phyloP scores from a whole-genome alignment of 2,797 vertebrate species.

The Coendou prehensilis region DNA sequence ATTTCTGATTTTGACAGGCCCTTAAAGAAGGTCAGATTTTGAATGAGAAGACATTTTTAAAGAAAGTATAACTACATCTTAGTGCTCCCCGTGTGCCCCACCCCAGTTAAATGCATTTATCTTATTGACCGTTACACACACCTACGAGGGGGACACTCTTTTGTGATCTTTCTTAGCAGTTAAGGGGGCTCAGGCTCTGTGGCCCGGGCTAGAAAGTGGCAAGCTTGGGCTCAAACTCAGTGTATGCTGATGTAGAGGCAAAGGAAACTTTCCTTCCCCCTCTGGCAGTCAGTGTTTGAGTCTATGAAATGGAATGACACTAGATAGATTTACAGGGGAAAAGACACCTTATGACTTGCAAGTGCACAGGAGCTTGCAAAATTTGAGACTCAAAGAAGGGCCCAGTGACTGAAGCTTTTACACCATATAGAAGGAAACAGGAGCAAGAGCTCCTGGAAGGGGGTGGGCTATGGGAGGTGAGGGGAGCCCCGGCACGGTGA shows the following conservation, averaged over 20 bases:
- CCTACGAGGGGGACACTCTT: background rate
- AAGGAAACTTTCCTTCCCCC: background rate
- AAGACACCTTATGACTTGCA: background rate
- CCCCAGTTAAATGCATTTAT: fast-evolving
- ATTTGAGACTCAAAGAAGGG: background rate
- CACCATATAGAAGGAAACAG: background rate
- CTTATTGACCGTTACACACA: background rate
- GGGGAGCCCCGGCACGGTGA: background rate
- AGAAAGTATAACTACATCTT: background rate
- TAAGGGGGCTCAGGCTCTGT: background rate
- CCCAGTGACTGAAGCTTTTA: background rate
- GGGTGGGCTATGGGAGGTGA: background rate
- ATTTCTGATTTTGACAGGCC: background rate
- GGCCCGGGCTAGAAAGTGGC: background rate
- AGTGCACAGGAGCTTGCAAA: background rate
- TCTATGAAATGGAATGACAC: background rate
- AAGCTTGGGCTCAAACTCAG: background rate
- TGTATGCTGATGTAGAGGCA: background rate
- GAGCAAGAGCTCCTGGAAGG: background rate
- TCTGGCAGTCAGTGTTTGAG: background rate
- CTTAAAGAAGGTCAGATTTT: background rate
- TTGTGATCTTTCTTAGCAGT: background rate
- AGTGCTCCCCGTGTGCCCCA: background rate
- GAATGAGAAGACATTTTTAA: background rate
- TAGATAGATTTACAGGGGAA: background rate